A percentile compares a stretch with the other conserved stretches of the same genome.
These are phyloP conservation scores for Aphrophora alni DNA, from an alignment of 2,888 invertebrate genomes.

Conservation along the genomic window DNA sequence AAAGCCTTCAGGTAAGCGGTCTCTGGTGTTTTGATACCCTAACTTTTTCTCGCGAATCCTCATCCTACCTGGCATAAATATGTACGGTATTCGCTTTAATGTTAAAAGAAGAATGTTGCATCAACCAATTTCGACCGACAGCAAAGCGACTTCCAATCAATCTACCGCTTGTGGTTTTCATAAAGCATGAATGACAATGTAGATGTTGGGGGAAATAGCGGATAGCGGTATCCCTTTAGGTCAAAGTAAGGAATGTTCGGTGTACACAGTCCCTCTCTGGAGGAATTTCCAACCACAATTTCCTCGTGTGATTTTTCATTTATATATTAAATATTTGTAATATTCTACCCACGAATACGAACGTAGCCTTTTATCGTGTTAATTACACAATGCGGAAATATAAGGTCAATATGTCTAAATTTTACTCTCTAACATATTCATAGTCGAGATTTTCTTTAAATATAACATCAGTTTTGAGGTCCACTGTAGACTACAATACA, in stretches of 20 bases:
- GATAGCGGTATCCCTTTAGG: not conserved
- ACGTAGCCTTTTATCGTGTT: no score
- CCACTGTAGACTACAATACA: no score
- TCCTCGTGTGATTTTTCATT: not conserved
- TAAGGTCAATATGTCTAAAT: no score
- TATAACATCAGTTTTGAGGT: no score
- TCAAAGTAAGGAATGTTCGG: not conserved
- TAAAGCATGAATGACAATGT: not conserved
- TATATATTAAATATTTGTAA: not conserved
- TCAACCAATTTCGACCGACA: slow-evolving; percentile 36
- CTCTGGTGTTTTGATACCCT: no score
- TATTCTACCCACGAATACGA: not conserved
- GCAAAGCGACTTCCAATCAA: slow-evolving; percentile 12
- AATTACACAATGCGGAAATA: no score
- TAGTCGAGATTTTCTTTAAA: no score
- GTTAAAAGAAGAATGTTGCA: slow-evolving; percentile 40
- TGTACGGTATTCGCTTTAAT: slow-evolving; percentile 37
- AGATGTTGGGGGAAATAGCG: not conserved
- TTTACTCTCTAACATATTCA: no score
- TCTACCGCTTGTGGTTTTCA: not conserved
- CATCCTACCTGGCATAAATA: slow-evolving; percentile 37
- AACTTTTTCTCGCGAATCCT: no score
- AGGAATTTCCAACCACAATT: not conserved
- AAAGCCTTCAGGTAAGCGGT: not conserved
- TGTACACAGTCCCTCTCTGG: not conserved